Evolutionary conservation across 2,888 invertebrate species (phyloP), one percentile per base, ranked within the genome.

Genomic region (Phania funesta): DNA sequence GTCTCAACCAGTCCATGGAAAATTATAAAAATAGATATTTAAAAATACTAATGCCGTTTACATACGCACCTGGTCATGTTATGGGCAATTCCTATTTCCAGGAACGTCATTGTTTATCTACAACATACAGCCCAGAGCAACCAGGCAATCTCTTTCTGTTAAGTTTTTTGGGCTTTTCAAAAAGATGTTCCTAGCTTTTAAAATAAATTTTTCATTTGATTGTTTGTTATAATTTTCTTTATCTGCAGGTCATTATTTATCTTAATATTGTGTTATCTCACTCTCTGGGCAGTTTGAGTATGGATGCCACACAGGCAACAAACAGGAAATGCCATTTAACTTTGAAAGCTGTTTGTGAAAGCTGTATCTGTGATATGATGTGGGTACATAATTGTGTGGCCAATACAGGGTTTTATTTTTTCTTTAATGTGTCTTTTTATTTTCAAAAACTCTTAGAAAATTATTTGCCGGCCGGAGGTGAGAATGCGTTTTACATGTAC

Each of bases 311-410:
- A 29, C 29, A 38, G 50, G 26, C 73, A 26, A 3, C 80, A 65
- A 77, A 50, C 81, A 81, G 81, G 81, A 81, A 81, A 81, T 77
- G 81, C 62, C 81, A 77, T 81, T 81, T 81, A 68, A 81, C 73
- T 68, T 77, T 73, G 77, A 77, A 77, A 74, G 77, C 76, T 68
- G 77, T 81, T 26, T 26, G 26, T 26, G 26, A 6, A 26, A 26
- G 6, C 26, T 26, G 26, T 26, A 26, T 73, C 62, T 64, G 41
- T 48, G 70, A 77, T 77, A 70, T 70, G 70, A 70, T 64, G 50
- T 56, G n/a, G n/a, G n/a, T 64, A 56, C 62, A 77, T 64, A 62
- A 70, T 54, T 70, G 77, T 77, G 77, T 77, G 70, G 62, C 64
- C 54, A 62, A 70, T 56, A 62, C 38, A 62, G 44, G 60, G 24